Conservation (phyloP, 2,797 vertebrate genomes). For the Tauraco hartlaubi region DNA sequence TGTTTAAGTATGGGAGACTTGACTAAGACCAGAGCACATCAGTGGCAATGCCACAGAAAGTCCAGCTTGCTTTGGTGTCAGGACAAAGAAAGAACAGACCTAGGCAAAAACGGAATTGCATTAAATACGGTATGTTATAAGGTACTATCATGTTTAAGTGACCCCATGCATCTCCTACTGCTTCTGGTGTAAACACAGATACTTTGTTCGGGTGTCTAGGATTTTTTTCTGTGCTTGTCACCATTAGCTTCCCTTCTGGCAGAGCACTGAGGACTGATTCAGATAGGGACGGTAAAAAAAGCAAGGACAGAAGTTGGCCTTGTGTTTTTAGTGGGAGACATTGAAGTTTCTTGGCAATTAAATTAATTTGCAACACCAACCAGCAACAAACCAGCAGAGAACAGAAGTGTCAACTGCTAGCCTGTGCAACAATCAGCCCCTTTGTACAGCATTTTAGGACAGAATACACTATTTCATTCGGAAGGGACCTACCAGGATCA, state of each 20-base stretch:
- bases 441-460: neutral
- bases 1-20: neutral
- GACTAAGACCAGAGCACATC: neutral
- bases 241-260: neutral
- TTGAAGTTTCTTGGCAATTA: neutral
- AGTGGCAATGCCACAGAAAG: neutral
- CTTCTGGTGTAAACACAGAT: neutral
- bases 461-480: neutral
- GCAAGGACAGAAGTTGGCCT: neutral
- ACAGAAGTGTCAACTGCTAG: neutral
- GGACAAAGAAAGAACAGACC: neutral
- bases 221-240: neutral
- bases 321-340: neutral
- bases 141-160: rapidly evolving
- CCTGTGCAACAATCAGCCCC: neutral
- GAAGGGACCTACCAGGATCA: neutral
- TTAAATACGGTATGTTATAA: neutral
- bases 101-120: neutral
- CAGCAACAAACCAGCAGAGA: neutral
- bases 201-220: neutral
- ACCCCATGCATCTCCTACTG: neutral
- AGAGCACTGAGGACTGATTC: neutral
- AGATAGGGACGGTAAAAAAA: neutral
- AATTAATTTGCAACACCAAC: neutral
- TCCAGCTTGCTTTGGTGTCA: neutral